These are phyloP conservation scores for Epizoanthus scotinus DNA, from an alignment of 92 coral and sea anemone species.

Conservation along the genomic window DNA sequence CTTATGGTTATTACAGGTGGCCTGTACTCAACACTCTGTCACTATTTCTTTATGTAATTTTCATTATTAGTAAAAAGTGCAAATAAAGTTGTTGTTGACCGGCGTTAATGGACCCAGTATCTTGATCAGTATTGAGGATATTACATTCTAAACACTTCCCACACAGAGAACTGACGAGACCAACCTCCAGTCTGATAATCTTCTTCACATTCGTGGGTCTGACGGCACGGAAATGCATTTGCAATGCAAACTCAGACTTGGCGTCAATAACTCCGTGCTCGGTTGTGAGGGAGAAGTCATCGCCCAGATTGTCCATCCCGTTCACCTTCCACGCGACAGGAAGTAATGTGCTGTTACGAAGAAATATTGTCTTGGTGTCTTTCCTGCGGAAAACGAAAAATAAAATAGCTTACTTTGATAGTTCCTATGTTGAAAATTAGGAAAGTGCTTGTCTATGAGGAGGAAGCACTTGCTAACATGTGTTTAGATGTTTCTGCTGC, in stretches of 20 bases:
- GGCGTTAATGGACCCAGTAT: background rate
- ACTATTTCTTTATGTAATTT: no score
- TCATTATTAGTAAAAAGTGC: no score
- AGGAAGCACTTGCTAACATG: no score
- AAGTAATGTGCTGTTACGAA: constrained; percentile 95
- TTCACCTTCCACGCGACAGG: constrained; percentile 96
- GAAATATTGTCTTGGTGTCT: constrained; percentile 91
- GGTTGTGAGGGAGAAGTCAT: constrained; percentile 91
- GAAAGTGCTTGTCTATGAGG: no score
- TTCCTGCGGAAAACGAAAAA: constrained; percentile 58
- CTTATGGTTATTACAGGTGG: no score
- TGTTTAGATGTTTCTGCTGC: no score
- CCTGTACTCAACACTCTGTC: no score
- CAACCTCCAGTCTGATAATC: constrained; percentile 83
- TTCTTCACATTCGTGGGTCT: constrained; percentile 92
- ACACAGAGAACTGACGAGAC: background rate
- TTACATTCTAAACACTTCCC: background rate
- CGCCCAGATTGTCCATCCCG: constrained; percentile 97
- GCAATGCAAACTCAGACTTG: constrained; percentile 95
- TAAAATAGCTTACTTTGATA: no score
- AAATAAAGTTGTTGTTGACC: no score
- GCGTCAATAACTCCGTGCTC: constrained; percentile 96
- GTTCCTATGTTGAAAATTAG: no score
- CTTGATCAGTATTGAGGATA: background rate
- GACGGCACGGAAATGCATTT: constrained; percentile 96